Conservation (phyloP, 2,888 invertebrate species). For the Ariolimax columbianus region DNA sequence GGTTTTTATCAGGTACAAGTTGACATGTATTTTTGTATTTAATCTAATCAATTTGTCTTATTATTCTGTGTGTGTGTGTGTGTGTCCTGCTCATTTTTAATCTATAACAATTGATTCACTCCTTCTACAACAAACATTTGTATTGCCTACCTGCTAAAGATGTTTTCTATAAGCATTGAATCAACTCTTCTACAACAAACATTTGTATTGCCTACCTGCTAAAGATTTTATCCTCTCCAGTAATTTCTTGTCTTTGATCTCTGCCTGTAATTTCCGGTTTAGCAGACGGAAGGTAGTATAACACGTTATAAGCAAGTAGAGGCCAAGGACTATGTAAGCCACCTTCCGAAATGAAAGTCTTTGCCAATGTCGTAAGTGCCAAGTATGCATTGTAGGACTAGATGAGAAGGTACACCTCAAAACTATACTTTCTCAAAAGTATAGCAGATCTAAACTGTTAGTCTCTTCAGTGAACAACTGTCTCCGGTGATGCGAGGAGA, state of each 20-base stretch:
- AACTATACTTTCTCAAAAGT: neutral
- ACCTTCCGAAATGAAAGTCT: constrained; percentile 62
- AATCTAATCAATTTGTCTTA: too few relatives aligned
- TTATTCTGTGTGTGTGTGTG: too few relatives aligned
- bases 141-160: too few relatives aligned
- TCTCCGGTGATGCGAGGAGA: neutral
- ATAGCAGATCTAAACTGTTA: neutral
- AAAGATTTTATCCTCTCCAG: constrained; percentile 56
- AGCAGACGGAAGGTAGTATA: constrained; percentile 72
- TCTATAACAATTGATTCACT: too few relatives aligned
- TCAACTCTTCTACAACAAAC: too few relatives aligned
- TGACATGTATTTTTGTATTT: too few relatives aligned
- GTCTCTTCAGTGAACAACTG: neutral
- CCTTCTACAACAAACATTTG: too few relatives aligned
- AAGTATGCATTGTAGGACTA: neutral
- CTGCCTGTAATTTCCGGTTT: constrained; percentile 50
- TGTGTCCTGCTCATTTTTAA: too few relatives aligned
- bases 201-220: constrained; percentile 52
- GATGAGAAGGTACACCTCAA: neutral
- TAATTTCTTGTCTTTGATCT: constrained; percentile 53
- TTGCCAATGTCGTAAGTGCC: constrained; percentile 28
- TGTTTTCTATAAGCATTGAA: too few relatives aligned
- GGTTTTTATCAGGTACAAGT: too few relatives aligned
- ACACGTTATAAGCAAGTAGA: constrained; percentile 70
- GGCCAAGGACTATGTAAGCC: constrained; percentile 65